Evolutionary conservation across 2,888 invertebrate species (phyloP), one percentile per base, ranked within the genome.

Genomic region (Phaedon cochleariae): DNA sequence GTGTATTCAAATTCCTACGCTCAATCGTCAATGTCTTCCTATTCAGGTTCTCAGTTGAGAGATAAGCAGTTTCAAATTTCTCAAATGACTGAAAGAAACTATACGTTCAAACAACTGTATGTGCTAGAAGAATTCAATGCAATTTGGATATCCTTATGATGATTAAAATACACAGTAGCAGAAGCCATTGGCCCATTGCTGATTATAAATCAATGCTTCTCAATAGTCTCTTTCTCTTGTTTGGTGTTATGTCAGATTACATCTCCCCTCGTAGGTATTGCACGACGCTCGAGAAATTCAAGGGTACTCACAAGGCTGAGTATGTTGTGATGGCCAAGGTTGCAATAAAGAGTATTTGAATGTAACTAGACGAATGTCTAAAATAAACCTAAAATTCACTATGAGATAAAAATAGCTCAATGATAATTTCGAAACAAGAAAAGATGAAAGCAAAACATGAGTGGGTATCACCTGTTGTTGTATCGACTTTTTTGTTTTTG

Each of bases 401-500:
- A 41, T 15, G 41, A 15, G 41, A 41, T 12, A 12, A 41, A 41
- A 41, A 41, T 41, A 41, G 41, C 41, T 15, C 41, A 15, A 12
- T 46, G 15, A n/a, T 17, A 37, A 22, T 37, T 18, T 21, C 59
- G 55, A 61, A 59, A 65, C 61, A 62, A 65, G 63, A 67, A 55
- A 72, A 67, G 64, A 69, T 62, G 60, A 67, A 71, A 70, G 67
- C 68, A 69, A 70, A 63, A 64, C 71, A 67, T 62, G 70, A 65
- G 68, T 65, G 69, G 68, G 62, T 70, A 65, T 68, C 73, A 73
- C 73, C 70, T 71, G 73, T 73, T 69, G 65, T 41, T 41, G 41
- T 41, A 41, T 15, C n/a, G 15, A 64, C 59, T 71, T 74, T 73
- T 76, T 76, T 74, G 67, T 71, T 59, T 76, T 76, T 74, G 67